Percentiles rank a stretch among this genome's conserved stretches.
phyloP scores from a whole-genome alignment of 1,140 invertebrate genomes.

The Melitaea cinxia region DNA sequence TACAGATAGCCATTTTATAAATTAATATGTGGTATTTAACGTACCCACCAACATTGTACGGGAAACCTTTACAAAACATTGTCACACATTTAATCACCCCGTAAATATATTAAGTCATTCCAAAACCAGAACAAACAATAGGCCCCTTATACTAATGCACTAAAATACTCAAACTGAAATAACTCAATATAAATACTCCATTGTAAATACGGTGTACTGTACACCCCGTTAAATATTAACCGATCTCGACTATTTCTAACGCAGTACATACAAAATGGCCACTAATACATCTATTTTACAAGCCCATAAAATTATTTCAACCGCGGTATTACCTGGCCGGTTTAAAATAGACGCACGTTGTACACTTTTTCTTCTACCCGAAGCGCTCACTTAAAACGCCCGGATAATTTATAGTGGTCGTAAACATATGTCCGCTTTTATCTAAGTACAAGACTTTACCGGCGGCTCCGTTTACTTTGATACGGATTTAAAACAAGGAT shows the following conservation, averaged over 20 bases:
- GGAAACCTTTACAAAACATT: neutral
- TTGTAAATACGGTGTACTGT: neutral
- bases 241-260: constrained; percentile 10
- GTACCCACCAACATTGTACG: neutral
- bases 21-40: no score
- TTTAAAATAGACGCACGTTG: constrained; percentile 37
- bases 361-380: constrained; percentile 38
- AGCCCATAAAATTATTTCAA: constrained; percentile 25
- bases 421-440: constrained; percentile 54
- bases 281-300: constrained; percentile 26
- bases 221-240: neutral
- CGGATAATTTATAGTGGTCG: constrained; percentile 51
- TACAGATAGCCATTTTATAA: no score
- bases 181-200: neutral
- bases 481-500: constrained; percentile 10
- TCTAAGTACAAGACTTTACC: constrained; percentile 15
- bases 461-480: constrained; percentile 8
- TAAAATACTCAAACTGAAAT: neutral
- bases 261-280: constrained; percentile 16
- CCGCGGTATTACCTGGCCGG: constrained; percentile 45
- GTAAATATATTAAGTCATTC: constrained; percentile 3
- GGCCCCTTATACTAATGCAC: neutral
- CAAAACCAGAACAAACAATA: neutral
- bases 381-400: constrained; percentile 43
- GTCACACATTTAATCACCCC: neutral